Evolutionary conservation across 2,797 vertebrate genomes (phyloP), one percentile per base, ranked within the genome.

Genomic region (Pantherophis vulpinus): DNA sequence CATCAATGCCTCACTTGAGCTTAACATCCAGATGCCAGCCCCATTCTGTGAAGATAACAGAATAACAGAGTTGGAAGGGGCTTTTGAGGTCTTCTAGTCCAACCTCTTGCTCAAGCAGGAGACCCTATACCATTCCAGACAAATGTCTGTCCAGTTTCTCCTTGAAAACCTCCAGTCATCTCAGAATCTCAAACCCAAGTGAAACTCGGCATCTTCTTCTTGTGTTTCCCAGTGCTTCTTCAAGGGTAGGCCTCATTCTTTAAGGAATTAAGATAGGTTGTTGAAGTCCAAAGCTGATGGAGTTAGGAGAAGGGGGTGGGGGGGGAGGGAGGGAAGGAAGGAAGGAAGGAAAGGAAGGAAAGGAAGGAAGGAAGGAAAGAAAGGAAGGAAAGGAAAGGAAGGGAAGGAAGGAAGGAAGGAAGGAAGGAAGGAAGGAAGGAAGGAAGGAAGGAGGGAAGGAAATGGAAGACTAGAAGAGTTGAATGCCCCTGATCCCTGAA

Each of bases 401-500:
- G 92, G 95, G 1, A 51, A 51, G 51, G 51, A 51, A 51, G 51
- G 1, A 51, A 51, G 1, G 51, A 51, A 51, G 51, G 51, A 54
- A 54, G 96, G 93, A 97, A 95, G 96, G 23, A 3, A 25, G 93
- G 90, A 61, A 27, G 25, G 23, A 25, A 25, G 86, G 90, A 93
- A 91, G 93, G 93, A 54, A 54, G 60, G 60, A 61, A 61, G 86
- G 90, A 94, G 91, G 93, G 92, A 93, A 95, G 92, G 96, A 95
- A 93, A 95, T 56, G 96, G 93, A 97, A 95, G 96, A 97, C 94
- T 6, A 74, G 97, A 97, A 95, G 97, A 97, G 96, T 96, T 97
- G 97, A 97, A 97, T 97, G 97, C 97, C 97, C 95, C 95, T 97
- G 98, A 98, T 63, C 98, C 98, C 66, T 98, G 97, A 98, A 98